Base-by-base conservation (phyloP, 2,113 vertebrate genomes). In the Menidia beryllina region DNA sequence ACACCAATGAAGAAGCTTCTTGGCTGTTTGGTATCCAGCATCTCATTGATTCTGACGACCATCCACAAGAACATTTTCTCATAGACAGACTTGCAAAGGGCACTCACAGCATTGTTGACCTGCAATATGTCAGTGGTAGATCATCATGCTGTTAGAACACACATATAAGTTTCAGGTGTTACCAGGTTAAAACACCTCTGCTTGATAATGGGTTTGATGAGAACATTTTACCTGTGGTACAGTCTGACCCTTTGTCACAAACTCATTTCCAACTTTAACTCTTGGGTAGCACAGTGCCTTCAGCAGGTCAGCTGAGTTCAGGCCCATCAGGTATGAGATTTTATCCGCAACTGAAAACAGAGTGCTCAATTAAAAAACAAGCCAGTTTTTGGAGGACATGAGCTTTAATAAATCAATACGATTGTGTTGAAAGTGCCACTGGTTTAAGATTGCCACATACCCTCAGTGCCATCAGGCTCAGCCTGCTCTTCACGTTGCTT, bases 401-500 rank as follows among this genome's bases (percentile, higher is more conserved):
- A 8, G 7, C 30, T 34, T 34, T 10, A 34, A 34, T 34, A 34
- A 34, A 34, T 10, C 10, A 6, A 34, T 34, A 34, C 7, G 30
- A 8, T 10, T 2, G 30, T 34, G 30, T 34, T 34, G 30, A 34
- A 34, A 34, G 30, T 34, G 30, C 30, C 30, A 34, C 30, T 10
- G 10, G 30, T 34, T 1, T 8, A 34, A 5, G 30, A 10, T 34
- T 57, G 61, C 71, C 2, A n/a, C 41, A 19, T 1, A 96, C 96
- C 96, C 91, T 97, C 95, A 72, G 83, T 97, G 92, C 95, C 95
- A 74, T 97, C 96, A 73, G 95, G 92, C 82, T 98, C 95, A 56
- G 95, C 95, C 83, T 96, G 95, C 83, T 96, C 96, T 79, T 97
- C 95, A 79, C 97, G 89, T 76, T 93, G 94, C 86, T 96, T 96